Base-by-base conservation (phyloP, 30 jellyfish, hydroid and myxozoan species). In the Calvadosia cruxmelitensis region DNA sequence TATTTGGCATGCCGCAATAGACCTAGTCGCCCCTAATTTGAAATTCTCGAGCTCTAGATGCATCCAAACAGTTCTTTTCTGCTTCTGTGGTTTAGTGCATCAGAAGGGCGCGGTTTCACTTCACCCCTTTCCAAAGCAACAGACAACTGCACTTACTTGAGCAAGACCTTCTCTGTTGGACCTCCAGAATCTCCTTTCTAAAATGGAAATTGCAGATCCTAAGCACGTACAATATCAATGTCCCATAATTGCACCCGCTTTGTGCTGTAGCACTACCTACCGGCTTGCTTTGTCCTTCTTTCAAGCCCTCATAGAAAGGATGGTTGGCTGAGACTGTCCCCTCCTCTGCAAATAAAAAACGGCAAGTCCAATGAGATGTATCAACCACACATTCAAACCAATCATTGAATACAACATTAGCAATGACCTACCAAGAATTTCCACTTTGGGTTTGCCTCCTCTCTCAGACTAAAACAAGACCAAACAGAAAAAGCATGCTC, bases 251-350 rank as follows among this genome's bases (percentile, higher is more conserved):
- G n/a, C n/a, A n/a, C n/a, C n/a, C n/a, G n/a, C n/a, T n/a, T n/a
- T n/a, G n/a, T n/a, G n/a, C n/a, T 27, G 29, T 64, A 1, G 26
- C 42, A 2, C 13, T 3, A 3, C 32, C 66, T 65, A 13, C 74
- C 3, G 3, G 67, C 20, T 12, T 78, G 75, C 95, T 81, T 34
- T 65, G 34, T 0, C 98, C 98, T 67, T 66, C 85, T 36, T 79
- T 77, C 76, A 89, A 64, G 12, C 32, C 16, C 75, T 70, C 76
- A 52, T 69, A 70, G 1, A 89, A 78, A 24, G 77, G 80, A 66
- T 89, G 98, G 16, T 79, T 77, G 20, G 93, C 82, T 15, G 94
- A 29, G 7, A 83, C 76, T 12, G 70, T 49, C 34, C 69, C 80
- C 52, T 89, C 98, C 67, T 89, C 98, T 49, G 57, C 57, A 42